phyloP scores from a whole-genome alignment of 2,113 vertebrate genomes.

The Gadus macrocephalus region DNA sequence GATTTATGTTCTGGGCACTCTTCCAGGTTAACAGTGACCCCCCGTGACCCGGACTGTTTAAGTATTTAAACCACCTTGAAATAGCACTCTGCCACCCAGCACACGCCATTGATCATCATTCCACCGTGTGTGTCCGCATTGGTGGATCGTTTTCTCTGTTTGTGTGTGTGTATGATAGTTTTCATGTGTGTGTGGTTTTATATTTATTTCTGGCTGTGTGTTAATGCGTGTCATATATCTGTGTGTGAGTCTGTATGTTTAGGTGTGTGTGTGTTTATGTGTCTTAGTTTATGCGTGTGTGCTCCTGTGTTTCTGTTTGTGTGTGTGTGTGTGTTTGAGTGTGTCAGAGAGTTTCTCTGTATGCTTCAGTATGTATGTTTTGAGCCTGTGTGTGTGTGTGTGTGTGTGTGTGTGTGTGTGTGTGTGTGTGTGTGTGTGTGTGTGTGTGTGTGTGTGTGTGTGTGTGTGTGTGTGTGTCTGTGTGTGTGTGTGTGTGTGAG shows the following conservation, averaged over 20 bases:
- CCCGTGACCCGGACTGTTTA: constrained; percentile 54
- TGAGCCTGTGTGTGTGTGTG: no score
- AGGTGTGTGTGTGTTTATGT: no score
- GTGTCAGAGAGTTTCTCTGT: no score
- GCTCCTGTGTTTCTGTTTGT: no score
- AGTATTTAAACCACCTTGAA: constrained; percentile 74
- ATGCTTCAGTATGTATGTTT: no score
- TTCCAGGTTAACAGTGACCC: constrained; percentile 58
- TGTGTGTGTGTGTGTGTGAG: no score
- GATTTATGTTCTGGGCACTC: constrained; percentile 53
- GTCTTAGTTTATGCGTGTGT: no score
- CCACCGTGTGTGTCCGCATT: constrained; percentile 14
- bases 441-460: constrained; percentile 22
- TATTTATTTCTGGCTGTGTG: not conserved
- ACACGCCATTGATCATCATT: constrained; percentile 71
- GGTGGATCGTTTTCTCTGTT: not conserved
- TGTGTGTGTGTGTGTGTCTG: constrained; percentile 9
- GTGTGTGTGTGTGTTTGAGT: no score
- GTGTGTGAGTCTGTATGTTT: no score
- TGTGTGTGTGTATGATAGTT: constrained; percentile 18
- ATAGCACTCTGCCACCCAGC: constrained; percentile 51
- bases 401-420: no score
- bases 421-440: no score
- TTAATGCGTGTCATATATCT: constrained; percentile 21
- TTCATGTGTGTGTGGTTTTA: not conserved